Evolutionary conservation across 1,140 invertebrate genomes (phyloP), one percentile per base, ranked within the genome.

Genomic region (Lasioglossum baleicum): DNA sequence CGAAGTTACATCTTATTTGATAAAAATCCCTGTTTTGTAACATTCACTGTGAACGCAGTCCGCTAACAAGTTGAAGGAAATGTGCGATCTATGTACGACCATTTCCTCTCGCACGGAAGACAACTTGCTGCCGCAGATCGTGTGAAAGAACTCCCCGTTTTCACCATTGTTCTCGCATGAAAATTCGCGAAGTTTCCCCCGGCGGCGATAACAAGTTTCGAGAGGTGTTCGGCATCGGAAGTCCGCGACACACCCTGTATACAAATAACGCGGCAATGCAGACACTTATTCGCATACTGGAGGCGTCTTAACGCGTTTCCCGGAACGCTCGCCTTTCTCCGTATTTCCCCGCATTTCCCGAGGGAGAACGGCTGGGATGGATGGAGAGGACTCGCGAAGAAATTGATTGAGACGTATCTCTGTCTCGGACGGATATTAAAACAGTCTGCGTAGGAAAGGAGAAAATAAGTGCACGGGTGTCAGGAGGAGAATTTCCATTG

Each of bases 401-500:
- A 88, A 89, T 89, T 89, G 88, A 89, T 89, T 89, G 87, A 88
- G 87, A 88, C 83, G 86, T 87, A 89, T 88, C 87, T 88, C 83
- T 66, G 82, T 72, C 83, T 63, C 69, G 65, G 83, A 85, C 83
- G 86, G 86, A 88, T 89, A 89, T 89, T 89, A 89, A 87, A 88
- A 89, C 82, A 79, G 81, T 83, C 77, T 75, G 68, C 35, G 42
- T 6, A 66, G 78, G 73, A 75, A 80, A 80, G 68, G 66, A 78
- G 68, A 60, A 61, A 70, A 81, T 81, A 77, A 87, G 80, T 53
- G 76, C 76, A 72, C 81, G 56, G 56, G 75, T 77, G 78, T 81
- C 67, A 67, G 71, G 80, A 81, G 58, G 63, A 81, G 77, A 72
- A 83, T 83, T 64, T 80, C 51, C 2, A 66, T 58, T 58, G 20